These are phyloP conservation scores for Pipa parva DNA, from an alignment of 2,113 vertebrate species.

Conservation along the genomic window DNA sequence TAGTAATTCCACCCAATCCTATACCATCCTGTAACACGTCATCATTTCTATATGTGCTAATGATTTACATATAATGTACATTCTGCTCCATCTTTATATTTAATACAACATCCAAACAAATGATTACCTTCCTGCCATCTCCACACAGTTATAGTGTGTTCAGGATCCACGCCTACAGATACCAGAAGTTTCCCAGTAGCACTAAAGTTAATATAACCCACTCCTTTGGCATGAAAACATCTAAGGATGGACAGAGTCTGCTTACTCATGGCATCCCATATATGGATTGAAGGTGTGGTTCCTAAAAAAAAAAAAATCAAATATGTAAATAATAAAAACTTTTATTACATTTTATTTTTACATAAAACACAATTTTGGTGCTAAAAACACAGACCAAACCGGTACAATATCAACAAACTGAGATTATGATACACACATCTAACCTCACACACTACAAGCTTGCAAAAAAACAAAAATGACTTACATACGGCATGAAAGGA, in stretches of 20 bases:
- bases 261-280: constrained; percentile 95
- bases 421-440: constrained; percentile 9
- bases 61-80: background rate
- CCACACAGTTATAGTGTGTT: constrained; percentile 94
- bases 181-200: constrained; percentile 93
- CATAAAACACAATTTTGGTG: background rate
- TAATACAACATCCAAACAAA: background rate
- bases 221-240: constrained; percentile 85
- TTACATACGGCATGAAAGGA: background rate
- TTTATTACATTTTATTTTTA: no score
- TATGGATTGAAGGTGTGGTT: constrained; percentile 83
- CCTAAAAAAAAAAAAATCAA: constrained; percentile 56
- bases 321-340: background rate
- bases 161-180: constrained; percentile 88
- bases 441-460: constrained; percentile 25
- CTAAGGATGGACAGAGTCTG: constrained; percentile 93
- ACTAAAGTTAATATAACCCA: constrained; percentile 90
- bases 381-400: constrained; percentile 11
- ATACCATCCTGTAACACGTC: no score
- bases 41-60: no score
- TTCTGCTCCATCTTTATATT: background rate
- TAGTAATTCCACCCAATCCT: fast-evolving
- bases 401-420: constrained; percentile 18
- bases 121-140: constrained; percentile 92
- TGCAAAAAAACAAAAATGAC: constrained; percentile 17